These are phyloP conservation scores for Meteorus sp. DNA, from an alignment of 1,140 invertebrate species.

Conservation along the genomic window DNA sequence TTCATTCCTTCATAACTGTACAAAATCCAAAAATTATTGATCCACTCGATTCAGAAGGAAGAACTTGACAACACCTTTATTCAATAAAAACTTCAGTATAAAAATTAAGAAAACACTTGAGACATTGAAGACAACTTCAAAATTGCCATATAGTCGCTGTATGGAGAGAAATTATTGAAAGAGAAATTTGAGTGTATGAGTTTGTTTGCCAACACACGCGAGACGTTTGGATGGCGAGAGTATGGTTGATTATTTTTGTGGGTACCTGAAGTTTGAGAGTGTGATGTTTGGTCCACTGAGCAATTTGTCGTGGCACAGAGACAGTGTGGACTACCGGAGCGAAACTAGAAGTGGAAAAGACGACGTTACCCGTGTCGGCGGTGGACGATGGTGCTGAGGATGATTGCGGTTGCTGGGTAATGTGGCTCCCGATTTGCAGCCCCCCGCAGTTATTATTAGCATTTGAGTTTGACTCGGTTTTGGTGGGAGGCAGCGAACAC, in stretches of 20 bases:
- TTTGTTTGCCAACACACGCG: neutral
- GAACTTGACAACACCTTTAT: too few relatives aligned
- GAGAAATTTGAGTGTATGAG: too few relatives aligned
- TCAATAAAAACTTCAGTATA: too few relatives aligned
- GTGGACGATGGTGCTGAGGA: conserved; percentile 25
- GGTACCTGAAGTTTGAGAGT: conserved; percentile 54
- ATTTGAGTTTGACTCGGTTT: conserved; percentile 37
- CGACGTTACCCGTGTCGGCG: conserved; percentile 32
- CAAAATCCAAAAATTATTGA: too few relatives aligned
- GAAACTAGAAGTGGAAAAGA: conserved; percentile 25
- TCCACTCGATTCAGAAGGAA: too few relatives aligned
- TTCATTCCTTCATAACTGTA: too few relatives aligned
- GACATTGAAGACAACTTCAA: too few relatives aligned
- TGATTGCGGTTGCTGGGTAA: conserved; percentile 30
- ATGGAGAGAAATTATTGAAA: too few relatives aligned
- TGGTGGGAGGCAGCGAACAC: conserved; percentile 25
- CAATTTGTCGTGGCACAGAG: conserved; percentile 51
- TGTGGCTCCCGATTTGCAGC: conserved; percentile 43
- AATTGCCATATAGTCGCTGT: too few relatives aligned
- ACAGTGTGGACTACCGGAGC: conserved; percentile 39
- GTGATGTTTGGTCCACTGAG: conserved; percentile 55
- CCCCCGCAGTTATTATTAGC: conserved; percentile 55
- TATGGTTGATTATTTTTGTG: neutral
- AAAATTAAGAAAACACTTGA: too few relatives aligned
- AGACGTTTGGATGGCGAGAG: neutral